Evolutionary conservation across 2,113 vertebrate species (phyloP).

Genomic region (Chunga burmeisteri): DNA sequence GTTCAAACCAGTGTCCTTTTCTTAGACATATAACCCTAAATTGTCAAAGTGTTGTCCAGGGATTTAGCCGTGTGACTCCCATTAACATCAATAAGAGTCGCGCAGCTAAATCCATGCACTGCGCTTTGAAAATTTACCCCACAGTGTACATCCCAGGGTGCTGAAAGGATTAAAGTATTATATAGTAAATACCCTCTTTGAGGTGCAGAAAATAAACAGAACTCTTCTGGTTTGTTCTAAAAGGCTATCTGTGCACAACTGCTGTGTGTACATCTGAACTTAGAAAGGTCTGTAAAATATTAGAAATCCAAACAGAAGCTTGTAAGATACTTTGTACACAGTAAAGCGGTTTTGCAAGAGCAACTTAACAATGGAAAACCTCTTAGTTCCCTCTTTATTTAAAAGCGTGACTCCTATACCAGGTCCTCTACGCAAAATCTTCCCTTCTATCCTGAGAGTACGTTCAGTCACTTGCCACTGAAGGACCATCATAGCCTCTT

Average conservation of each 20-base stretch:
- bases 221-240: constrained; percentile 57
- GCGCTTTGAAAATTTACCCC: constrained; percentile 74
- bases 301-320: background rate
- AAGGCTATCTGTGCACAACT: constrained; percentile 42
- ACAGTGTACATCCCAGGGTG: constrained; percentile 70
- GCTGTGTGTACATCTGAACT: background rate
- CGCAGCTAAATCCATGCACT: constrained; percentile 63
- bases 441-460: background rate
- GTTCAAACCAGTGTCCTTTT: constrained; percentile 66
- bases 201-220: constrained; percentile 42
- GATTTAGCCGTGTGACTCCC: constrained; percentile 76
- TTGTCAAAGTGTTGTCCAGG: constrained; percentile 63
- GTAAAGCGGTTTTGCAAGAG: background rate
- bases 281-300: constrained; percentile 28
- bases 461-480: background rate
- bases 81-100: constrained; percentile 73
- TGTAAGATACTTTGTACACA: background rate
- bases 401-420: background rate
- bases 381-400: background rate
- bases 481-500: background rate
- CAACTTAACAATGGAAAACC: background rate
- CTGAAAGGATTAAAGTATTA: constrained; percentile 75
- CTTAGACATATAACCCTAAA: constrained; percentile 67
- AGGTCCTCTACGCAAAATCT: background rate
- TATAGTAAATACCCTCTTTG: constrained; percentile 68